Conservation (phyloP, 2,113 vertebrate genomes). For the Neotoma lepida region DNA sequence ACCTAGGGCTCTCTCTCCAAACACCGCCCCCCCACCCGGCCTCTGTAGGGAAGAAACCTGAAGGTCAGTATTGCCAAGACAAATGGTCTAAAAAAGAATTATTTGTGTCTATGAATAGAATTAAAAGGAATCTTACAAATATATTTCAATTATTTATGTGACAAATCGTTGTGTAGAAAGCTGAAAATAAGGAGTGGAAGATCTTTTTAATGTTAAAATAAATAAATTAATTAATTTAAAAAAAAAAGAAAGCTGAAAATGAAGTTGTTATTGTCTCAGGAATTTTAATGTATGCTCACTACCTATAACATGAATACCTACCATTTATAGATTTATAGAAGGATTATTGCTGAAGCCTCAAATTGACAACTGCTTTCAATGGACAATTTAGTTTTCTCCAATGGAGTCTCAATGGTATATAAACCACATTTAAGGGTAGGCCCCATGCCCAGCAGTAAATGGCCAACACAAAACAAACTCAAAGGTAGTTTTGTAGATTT, state of each 20-base stretch:
- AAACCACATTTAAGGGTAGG: not conserved
- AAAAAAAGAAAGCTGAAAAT: constrained; percentile 48
- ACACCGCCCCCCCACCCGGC: not conserved
- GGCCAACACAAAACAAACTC: not conserved
- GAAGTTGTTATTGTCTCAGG: not conserved
- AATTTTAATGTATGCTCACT: not conserved
- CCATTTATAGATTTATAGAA: constrained; percentile 31
- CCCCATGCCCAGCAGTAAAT: not conserved
- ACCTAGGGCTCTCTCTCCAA: not conserved
- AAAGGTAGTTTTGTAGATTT: not conserved
- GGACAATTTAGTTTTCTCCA: not conserved
- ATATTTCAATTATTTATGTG: constrained; percentile 46
- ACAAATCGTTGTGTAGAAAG: constrained; percentile 56
- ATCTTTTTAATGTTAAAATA: no score
- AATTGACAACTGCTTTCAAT: not conserved
- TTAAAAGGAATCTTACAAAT: constrained; percentile 45
- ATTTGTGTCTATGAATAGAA: constrained; percentile 46
- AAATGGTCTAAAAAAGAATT: constrained; percentile 30
- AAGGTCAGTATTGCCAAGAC: constrained; percentile 1
- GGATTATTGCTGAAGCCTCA: constrained; percentile 37
- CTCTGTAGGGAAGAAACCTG: not conserved
- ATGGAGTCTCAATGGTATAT: not conserved
- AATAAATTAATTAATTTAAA: no score
- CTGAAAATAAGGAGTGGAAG: no score
- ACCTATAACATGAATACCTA: constrained; percentile 7